Base-by-base conservation (phyloP, 2,888 invertebrate species). In the Acleris laterana region DNA sequence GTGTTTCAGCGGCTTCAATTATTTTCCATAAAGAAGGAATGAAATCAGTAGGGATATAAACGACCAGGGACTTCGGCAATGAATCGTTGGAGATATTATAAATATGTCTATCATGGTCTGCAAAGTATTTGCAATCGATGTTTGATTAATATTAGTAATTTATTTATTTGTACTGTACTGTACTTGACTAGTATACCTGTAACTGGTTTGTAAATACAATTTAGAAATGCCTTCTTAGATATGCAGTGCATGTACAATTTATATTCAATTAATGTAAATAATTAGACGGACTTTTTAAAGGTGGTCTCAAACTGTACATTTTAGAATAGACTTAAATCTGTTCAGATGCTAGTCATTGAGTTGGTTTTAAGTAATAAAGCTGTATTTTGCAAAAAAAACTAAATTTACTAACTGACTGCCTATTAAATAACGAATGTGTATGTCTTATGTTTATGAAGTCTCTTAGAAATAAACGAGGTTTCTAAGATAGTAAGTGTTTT, bases 201-300 rank as follows among this genome's bases (percentile, higher is more conserved):
- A 63, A 50, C 50, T 56, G 20, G 44, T 42, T 16, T 64, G 83
- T 77, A 85, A 80, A 82, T 75, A 79, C 79, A 69, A 72, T 82
- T 84, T 90, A 90, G 89, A 79, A 84, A 82, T 79, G 90, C 90
- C 90, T 90, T 90, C 89, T 84, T 90, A 90, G 89, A 83, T 80
- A 78, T 77, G 53, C 56, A 51, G 59, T 62, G 59, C 49, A 44
- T 58, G 52, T 58, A 48, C 51, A 20, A 51, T 13, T 60, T 56
- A 80, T 75, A 78, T 77, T 63, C 63, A 71, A 77, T 74, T 76
- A 72, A 76, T 85, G 84, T 85, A 85, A 77, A 85, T 85, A 77
- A 64, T 71, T 69, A 69, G 67, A 78, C 56, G 52, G 58, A 68
- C 58, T 62, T 51, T 68, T 59, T 19, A 49, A 60, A 61, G 62